Percentiles rank a stretch among this genome's conserved stretches.
phyloP scores from a whole-genome alignment of 1,140 invertebrate species.

The Calycopis cecrops region DNA sequence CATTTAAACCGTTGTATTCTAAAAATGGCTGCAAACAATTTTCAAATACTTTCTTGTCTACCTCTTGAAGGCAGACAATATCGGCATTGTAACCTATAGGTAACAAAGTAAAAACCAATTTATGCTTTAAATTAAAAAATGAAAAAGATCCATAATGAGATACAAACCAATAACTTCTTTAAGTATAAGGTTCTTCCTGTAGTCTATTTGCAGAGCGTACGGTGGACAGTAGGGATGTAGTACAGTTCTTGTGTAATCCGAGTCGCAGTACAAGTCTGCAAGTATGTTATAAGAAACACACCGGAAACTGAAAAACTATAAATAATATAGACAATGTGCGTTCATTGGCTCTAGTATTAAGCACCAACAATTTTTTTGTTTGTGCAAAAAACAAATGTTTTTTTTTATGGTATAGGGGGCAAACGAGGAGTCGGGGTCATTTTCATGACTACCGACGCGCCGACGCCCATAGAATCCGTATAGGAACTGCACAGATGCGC shows the following conservation, averaged over 20 bases:
- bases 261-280: constrained; percentile 91
- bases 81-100: constrained; percentile 89
- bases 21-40: constrained; percentile 82
- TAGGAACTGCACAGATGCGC: no score
- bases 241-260: constrained; percentile 81
- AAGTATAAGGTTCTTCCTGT: constrained; percentile 88
- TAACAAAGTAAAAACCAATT: constrained; percentile 18
- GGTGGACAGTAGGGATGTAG: constrained; percentile 89
- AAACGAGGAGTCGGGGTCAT: no score
- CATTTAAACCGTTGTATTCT: constrained; percentile 72
- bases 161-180: constrained; percentile 87
- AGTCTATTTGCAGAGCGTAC: constrained; percentile 87
- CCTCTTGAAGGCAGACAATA: constrained; percentile 94
- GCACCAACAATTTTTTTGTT: no score
- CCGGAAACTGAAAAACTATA: constrained; percentile 79
- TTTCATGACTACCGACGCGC: no score
- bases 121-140: not conserved
- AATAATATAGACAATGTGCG: constrained; percentile 15
- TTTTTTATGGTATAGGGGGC: no score
- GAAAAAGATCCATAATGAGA: constrained; percentile 13
- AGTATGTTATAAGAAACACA: constrained; percentile 92
- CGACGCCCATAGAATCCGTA: no score
- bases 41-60: constrained; percentile 87
- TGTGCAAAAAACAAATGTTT: no score
- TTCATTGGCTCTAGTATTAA: no score